Percentiles rank a stretch among this genome's conserved stretches.
These are phyloP conservation scores for Labeo calbasu DNA, from an alignment of 2,797 vertebrate species.

Conservation along the genomic window DNA sequence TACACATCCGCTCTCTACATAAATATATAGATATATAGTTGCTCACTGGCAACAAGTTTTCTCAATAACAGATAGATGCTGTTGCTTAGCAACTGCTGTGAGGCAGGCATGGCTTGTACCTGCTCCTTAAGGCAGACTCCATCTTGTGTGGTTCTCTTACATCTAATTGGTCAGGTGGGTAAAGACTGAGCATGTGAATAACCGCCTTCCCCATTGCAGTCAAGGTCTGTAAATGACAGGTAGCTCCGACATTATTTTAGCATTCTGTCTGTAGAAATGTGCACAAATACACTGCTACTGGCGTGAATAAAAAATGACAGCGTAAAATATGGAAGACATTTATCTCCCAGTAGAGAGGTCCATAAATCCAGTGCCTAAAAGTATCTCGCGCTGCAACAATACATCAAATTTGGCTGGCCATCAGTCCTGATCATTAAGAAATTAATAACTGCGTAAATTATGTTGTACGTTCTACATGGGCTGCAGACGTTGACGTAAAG, in stretches of 20 bases:
- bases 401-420: constrained; percentile 76
- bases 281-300: constrained; percentile 70
- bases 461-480: constrained; percentile 69
- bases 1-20: constrained; percentile 70
- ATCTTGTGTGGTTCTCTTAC: constrained; percentile 74
- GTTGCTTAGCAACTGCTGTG: constrained; percentile 83
- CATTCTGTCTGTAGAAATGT: constrained; percentile 65
- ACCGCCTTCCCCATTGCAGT: constrained; percentile 66
- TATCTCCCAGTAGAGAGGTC: constrained; percentile 75
- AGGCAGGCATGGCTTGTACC: constrained; percentile 72
- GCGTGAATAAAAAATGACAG: constrained; percentile 74
- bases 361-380: constrained; percentile 79
- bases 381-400: constrained; percentile 74
- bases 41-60: constrained; percentile 75
- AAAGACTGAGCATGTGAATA: constrained; percentile 71
- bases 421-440: constrained; percentile 85
- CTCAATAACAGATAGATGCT: constrained; percentile 78
- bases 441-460: constrained; percentile 85
- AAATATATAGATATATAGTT: constrained; percentile 70
- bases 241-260: constrained; percentile 67
- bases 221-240: constrained; percentile 74
- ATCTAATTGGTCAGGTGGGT: constrained; percentile 81
- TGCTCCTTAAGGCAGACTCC: constrained; percentile 76
- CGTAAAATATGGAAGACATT: constrained; percentile 82
- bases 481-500: constrained; percentile 17